A percentile compares a stretch with the other conserved stretches of the same genome.
Conservation (phyloP, 2,888 invertebrate genomes). For the Helicoverpa assulta region DNA sequence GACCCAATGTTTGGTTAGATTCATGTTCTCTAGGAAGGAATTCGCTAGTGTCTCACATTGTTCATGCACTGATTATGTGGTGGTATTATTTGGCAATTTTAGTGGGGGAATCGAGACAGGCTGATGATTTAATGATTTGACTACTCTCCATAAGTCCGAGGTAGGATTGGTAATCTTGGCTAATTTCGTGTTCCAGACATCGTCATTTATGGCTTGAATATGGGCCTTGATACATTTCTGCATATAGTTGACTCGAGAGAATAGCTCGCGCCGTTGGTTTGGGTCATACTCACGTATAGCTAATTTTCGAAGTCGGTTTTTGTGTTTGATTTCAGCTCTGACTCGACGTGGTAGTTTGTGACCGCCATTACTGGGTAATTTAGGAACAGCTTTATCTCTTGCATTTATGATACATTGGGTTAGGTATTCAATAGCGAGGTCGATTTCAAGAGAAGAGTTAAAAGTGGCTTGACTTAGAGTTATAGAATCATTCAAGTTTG, state of each 20-base stretch:
- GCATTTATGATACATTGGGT: no score
- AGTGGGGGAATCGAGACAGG: neutral
- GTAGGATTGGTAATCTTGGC: neutral
- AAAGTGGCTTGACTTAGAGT: no score
- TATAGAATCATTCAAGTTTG: no score
- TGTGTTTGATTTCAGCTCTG: neutral
- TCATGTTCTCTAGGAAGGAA: no score
- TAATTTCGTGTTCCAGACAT: neutral
- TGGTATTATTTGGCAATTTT: neutral
- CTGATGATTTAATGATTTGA: neutral
- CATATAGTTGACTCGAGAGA: neutral
- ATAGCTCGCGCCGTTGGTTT: neutral
- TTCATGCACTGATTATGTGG: neutral
- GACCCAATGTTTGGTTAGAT: no score
- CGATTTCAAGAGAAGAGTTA: no score
- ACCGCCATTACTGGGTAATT: no score
- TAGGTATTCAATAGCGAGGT: no score
- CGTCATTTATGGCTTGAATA: neutral
- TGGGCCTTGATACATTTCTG: neutral
- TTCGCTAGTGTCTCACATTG: neutral
- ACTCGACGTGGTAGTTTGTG: no score
- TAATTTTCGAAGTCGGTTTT: neutral
- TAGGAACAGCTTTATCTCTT: no score
- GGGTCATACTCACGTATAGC: neutral
- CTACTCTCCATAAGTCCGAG: neutral